These are phyloP conservation scores for Festucalex cinctus DNA, from an alignment of 2,113 vertebrate species.

Conservation along the genomic window DNA sequence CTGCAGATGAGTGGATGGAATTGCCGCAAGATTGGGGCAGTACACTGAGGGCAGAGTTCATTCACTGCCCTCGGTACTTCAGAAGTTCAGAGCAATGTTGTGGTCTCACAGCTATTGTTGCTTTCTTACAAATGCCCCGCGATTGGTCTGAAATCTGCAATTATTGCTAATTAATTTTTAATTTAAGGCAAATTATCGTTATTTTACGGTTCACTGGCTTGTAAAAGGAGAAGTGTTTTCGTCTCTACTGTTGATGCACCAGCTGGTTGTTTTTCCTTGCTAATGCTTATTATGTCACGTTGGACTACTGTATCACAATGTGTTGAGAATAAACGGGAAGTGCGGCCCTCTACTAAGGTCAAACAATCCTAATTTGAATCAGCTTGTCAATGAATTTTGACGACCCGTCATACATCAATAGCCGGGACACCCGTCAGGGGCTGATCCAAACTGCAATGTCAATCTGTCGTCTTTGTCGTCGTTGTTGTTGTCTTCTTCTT, in stretches of 20 bases:
- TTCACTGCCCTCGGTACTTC: neutral
- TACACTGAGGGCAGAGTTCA: slow-evolving; percentile 21
- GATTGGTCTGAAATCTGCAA: neutral
- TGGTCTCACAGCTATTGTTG: slow-evolving; percentile 1
- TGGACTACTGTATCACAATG: neutral
- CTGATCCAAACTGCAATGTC: too few relatives aligned
- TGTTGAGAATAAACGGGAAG: neutral
- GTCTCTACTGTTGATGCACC: neutral
- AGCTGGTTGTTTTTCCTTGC: neutral
- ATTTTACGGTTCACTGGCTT: neutral
- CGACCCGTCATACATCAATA: too few relatives aligned
- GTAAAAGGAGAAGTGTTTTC: neutral
- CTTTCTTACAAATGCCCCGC: neutral
- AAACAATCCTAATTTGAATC: neutral
- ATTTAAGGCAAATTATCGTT: neutral
- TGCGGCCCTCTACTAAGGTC: too few relatives aligned
- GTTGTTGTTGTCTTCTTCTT: too few relatives aligned
- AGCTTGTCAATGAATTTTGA: neutral
- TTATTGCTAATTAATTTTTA: neutral
- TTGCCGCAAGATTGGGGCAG: slow-evolving; percentile 3
- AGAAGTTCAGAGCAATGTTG: neutral
- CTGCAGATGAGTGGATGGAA: slow-evolving; percentile 21
- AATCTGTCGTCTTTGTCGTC: too few relatives aligned
- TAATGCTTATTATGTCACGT: neutral
- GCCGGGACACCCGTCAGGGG: too few relatives aligned